Evolutionary conservation across 2,797 vertebrate species (phyloP), one percentile per base, ranked within the genome.

Genomic region (Silurus lanzhouensis): DNA sequence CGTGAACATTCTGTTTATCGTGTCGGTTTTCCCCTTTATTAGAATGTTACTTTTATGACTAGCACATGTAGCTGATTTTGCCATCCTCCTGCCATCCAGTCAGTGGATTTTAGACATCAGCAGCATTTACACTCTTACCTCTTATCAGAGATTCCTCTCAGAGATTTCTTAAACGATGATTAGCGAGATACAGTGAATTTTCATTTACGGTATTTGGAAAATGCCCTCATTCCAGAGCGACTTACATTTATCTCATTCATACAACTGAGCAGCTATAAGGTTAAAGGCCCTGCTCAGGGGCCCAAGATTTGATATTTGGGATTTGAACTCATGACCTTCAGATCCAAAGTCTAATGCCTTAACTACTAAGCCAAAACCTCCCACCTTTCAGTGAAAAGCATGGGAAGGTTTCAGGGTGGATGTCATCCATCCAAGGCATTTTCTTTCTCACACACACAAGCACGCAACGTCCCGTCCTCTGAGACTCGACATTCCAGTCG

Each of bases 401-500:
- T 15, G 8, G 14, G 57, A 71, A 71, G 14, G 13, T 60, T 82
- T 83, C 57, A 46, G 5, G 4, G 22, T 48, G 38, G 67, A 58
- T 61, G 31, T 83, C 52, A 27, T 72, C 31, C 20, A 77, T 48
- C 14, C 17, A 64, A 25, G 1, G 55, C 31, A 60, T 60, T 77
- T 38, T 77, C 27, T 20, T 13, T 27, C 52, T 57, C 74, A 76
- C n/a, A 76, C 74, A 63, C 68, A 74, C 82, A 25, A 44, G 77
- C 70, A 68, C 63, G 68, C 60, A 61, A 27, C 63, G 1, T 9
- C 58, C 20, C 6, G 55, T 88, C 85, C 86, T 83, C 22, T 46
- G 78, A 81, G 87, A 90, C 60, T 12, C 58, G 27, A 71, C 38
- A 66, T 83, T 89, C 88, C 80, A 60, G 88, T 80, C 79, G 52